Percentiles rank a stretch among this genome's conserved stretches.
Conservation (phyloP, 2,888 invertebrate genomes). For the Coelopa pilipes region DNA sequence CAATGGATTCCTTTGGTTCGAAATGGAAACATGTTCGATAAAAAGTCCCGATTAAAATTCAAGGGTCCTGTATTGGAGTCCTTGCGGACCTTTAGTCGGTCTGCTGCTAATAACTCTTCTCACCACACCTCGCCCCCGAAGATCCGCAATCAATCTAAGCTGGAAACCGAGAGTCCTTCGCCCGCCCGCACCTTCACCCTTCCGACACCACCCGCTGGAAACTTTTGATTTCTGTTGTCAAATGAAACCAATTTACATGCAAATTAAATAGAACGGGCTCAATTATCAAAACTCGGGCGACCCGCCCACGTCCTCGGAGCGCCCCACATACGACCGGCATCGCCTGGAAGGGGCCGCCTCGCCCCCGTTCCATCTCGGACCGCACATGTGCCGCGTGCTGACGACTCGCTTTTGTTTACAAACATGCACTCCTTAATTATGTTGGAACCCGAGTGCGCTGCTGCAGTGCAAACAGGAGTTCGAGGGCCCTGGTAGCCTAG, state of each 20-base stretch:
- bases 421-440: slow-evolving; percentile 8
- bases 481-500: no score
- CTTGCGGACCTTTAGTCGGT: no score
- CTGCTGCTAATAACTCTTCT: no score
- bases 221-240: slow-evolving; percentile 1
- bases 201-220: neutral
- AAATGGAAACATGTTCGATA: no score
- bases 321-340: neutral
- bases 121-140: no score
- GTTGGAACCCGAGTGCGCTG: neutral
- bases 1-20: no score
- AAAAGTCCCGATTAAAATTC: no score
- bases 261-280: slow-evolving; percentile 1
- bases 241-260: slow-evolving; percentile 10
- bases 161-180: no score
- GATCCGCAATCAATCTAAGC: no score
- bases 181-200: neutral
- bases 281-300: slow-evolving; percentile 6
- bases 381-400: neutral
- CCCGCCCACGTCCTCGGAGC: neutral
- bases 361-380: no score
- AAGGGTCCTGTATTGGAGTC: no score
- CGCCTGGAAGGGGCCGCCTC: no score
- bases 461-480: neutral
- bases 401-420: slow-evolving; percentile 1